A percentile compares a stretch with the other conserved stretches of the same genome.
Evolutionary conservation across 2,797 vertebrate genomes (phyloP).

Genomic region (Hylomyscus alleni): DNA sequence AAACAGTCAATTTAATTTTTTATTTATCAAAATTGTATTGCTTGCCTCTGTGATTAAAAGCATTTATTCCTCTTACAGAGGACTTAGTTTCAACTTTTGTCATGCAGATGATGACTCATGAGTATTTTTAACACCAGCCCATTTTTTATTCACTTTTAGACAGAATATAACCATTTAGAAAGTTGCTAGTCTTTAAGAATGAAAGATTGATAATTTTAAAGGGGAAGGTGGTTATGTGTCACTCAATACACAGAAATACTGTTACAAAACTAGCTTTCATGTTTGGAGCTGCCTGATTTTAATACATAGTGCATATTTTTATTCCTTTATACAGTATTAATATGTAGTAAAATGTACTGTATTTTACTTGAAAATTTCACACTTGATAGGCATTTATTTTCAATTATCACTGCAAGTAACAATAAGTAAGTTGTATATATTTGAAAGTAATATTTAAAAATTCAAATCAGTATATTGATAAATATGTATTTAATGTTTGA

Average conservation of each 20-base stretch:
- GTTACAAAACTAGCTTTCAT: not conserved
- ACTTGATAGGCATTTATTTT: not conserved
- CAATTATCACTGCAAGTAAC: not conserved
- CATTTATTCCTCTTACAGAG: not conserved
- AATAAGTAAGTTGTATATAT: not conserved
- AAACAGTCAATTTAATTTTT: not conserved
- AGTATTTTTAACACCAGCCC: not conserved
- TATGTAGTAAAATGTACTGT: not conserved
- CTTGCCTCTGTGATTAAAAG: not conserved
- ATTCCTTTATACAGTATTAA: not conserved
- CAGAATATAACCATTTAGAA: not conserved
- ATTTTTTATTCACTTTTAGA: not conserved
- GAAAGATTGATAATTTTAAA: not conserved
- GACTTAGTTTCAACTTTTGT: not conserved
- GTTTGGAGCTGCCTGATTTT: not conserved
- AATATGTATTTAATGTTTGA: not conserved
- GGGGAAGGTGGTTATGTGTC: not conserved
- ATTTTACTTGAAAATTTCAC: constrained; percentile 3
- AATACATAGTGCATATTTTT: not conserved
- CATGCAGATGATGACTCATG: too few species aligned
- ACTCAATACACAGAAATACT: not conserved
- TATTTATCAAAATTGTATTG: not conserved
- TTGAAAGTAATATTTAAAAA: not conserved
- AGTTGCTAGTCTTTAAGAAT: not conserved
- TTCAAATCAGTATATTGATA: not conserved